Evolutionary conservation across 2,888 invertebrate genomes (phyloP).

Genomic region (Notocelia uddmanniana): DNA sequence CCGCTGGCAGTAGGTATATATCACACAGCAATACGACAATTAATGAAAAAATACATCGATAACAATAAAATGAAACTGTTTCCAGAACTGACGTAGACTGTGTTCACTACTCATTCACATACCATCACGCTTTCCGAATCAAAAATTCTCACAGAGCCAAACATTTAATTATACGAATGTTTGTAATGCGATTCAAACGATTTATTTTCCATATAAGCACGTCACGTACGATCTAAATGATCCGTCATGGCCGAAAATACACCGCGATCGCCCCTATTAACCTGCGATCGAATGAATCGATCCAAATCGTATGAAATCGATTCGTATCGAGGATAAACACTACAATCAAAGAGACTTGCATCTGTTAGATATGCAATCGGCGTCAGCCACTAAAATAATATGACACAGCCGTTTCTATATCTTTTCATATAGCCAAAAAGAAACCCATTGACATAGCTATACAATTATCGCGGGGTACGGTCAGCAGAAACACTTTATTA

Average conservation of each 20-base stretch:
- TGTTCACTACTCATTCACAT: constrained; percentile 57
- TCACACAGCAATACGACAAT: constrained; percentile 58
- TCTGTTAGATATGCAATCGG: constrained; percentile 80
- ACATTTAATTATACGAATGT: constrained; percentile 83
- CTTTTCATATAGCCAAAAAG: constrained; percentile 73
- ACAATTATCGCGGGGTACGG: constrained; percentile 70
- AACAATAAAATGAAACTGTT: constrained; percentile 2
- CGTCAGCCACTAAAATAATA: constrained; percentile 85
- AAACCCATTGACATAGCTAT: constrained; percentile 72
- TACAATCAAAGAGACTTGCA: constrained; percentile 80
- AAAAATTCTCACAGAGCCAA: constrained; percentile 81
- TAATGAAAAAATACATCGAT: constrained; percentile 38
- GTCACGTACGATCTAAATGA: constrained; percentile 82
- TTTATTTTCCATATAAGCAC: constrained; percentile 81
- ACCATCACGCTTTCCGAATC: constrained; percentile 73
- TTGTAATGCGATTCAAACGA: constrained; percentile 80
- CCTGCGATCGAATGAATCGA: constrained; percentile 77
- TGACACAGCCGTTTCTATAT: constrained; percentile 84
- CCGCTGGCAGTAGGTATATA: constrained; percentile 53
- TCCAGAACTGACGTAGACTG: neutral
- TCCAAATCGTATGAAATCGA: constrained; percentile 81
- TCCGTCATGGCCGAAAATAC: constrained; percentile 79
- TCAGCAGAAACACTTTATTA: constrained; percentile 56
- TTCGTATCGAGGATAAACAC: constrained; percentile 80
- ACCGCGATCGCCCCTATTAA: constrained; percentile 80